Conservation (phyloP, 1,140 invertebrate genomes). For the Tetranychus urticae region DNA sequence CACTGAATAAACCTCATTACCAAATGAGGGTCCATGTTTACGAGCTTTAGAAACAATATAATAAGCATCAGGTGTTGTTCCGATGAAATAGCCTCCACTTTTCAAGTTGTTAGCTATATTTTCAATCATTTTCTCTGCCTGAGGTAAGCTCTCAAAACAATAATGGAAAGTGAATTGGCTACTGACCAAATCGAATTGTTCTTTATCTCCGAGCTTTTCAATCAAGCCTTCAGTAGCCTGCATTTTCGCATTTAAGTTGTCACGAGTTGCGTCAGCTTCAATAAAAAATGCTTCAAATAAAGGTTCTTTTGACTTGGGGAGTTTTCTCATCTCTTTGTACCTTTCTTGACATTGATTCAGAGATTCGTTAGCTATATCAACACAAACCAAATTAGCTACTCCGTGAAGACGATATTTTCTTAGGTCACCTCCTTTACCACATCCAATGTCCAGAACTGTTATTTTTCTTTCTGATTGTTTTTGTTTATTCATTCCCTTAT, state of each 20-base stretch:
- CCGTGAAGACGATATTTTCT: constrained; percentile 73
- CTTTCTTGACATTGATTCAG: constrained; percentile 39
- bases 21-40: constrained; percentile 30
- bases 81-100: constrained; percentile 82
- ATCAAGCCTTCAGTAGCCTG: neutral
- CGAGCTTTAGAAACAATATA: constrained; percentile 42
- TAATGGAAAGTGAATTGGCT: constrained; percentile 81
- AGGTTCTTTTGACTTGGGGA: constrained; percentile 1
- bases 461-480: neutral
- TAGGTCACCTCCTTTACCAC: constrained; percentile 89
- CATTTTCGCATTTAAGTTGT: constrained; percentile 17
- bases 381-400: constrained; percentile 66
- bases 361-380: constrained; percentile 78
- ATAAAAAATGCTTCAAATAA: constrained; percentile 70
- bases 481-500: too few species aligned
- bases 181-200: constrained; percentile 65
- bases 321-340: constrained; percentile 11
- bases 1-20: constrained; percentile 64
- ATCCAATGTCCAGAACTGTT: constrained; percentile 34
- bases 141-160: constrained; percentile 61
- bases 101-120: constrained; percentile 72
- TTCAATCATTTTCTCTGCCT: constrained; percentile 71
- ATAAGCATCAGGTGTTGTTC: constrained; percentile 77
- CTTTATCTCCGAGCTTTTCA: constrained; percentile 30
- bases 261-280: constrained; percentile 65